Evolutionary conservation across 1,140 invertebrate genomes (phyloP).

Genomic region (Antheraea mylitta): DNA sequence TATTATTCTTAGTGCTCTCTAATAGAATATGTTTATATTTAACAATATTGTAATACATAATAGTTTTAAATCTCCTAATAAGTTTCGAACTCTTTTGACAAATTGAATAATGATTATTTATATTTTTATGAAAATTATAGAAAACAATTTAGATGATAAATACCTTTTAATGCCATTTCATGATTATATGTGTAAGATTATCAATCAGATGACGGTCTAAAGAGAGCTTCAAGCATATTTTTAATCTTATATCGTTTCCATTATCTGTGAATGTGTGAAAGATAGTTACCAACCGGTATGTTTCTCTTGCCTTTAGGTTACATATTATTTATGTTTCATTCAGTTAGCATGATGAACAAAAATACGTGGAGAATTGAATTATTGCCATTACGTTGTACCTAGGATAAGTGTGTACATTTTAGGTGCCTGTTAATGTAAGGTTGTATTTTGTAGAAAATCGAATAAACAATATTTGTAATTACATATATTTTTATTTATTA

Average conservation of each 20-base stretch:
- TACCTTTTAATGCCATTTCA: no score
- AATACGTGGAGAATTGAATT: slow-evolving; percentile 43
- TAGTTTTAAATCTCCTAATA: no score
- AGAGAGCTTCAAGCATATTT: neutral
- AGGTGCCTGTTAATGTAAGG: slow-evolving; percentile 66
- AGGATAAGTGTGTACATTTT: slow-evolving; percentile 75
- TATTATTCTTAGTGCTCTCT: no score
- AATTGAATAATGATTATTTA: no score
- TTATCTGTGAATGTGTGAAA: slow-evolving; percentile 27
- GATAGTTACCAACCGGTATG: slow-evolving; percentile 45
- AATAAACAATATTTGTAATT: slow-evolving; percentile 57
- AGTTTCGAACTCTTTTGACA: no score
- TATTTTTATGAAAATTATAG: no score
- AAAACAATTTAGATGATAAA: no score
- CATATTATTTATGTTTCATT: slow-evolving; percentile 59
- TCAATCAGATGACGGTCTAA: neutral
- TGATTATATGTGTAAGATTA: neutral
- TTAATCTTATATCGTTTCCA: slow-evolving; percentile 13
- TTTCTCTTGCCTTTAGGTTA: slow-evolving; percentile 59
- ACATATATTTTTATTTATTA: slow-evolving; percentile 4
- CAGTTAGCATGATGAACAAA: slow-evolving; percentile 49
- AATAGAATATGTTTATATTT: no score
- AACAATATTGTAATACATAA: no score
- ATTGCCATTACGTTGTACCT: slow-evolving; percentile 73
- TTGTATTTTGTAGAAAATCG: slow-evolving; percentile 60